Evolutionary conservation across 2,113 vertebrate genomes (phyloP), one percentile per base, ranked within the genome.

Genomic region (Aviceda subcristata): DNA sequence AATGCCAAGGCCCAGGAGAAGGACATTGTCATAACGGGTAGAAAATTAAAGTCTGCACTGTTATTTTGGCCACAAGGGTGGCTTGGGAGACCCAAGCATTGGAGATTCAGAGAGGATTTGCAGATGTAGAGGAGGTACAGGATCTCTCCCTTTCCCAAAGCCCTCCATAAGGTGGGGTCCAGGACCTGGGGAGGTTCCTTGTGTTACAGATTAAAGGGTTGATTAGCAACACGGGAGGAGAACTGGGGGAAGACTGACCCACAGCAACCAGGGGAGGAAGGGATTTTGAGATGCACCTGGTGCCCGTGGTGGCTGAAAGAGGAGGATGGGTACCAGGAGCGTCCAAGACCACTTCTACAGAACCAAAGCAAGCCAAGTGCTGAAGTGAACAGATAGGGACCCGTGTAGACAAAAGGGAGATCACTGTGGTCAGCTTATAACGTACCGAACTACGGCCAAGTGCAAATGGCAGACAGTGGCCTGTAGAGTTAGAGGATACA

Each of bases 71-170:
- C 12, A 16, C 2, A 0, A 23, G 5, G 16, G 32, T 64, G 27
- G 12, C 27, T 53, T 63, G 18, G 56, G 16, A 76, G 16, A 63
- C 6, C 7, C 15, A 43, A 26, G 13, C 0, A 0, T 1, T 57
- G 50, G 23, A 46, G 17, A 7, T 39, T n/a, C 64, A 53, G 51
- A 32, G 64, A 46, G 24, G 15, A 43, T 55, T 45, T 77, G 20
- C 23, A 64, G 29, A 11, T 0, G 0, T 10, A 29, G 27, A 24
- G 26, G 41, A 78, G 39, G 21, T 27, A 36, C 19, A 81, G 30
- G 32, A 48, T 36, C 15, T 29, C 19, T 57, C 15, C 13, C 6
- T 50, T 88, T 76, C 11, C 36, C n/a, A 56, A 69, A 76, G 2
- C 11, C 7, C 11, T 87, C 22, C 3, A 1, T 24, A 41, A 29